phyloP scores from a whole-genome alignment of 2,797 vertebrate genomes.

The Ceyx erithaca region DNA sequence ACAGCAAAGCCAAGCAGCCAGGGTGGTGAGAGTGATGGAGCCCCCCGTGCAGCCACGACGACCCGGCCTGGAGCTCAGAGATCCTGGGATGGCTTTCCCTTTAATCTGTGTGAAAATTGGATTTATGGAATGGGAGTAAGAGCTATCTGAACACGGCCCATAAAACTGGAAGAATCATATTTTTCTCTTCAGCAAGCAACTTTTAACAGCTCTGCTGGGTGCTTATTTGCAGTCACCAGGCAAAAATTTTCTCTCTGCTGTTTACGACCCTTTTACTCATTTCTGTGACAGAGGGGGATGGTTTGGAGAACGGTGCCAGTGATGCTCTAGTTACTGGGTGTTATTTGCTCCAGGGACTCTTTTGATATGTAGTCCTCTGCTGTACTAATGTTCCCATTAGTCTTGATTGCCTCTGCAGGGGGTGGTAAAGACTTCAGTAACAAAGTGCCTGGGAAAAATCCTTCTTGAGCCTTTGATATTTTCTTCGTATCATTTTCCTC shows the following conservation, averaged over 20 bases:
- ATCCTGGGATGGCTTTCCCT: constrained; percentile 2
- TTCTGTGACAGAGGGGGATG: background rate
- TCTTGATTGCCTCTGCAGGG: constrained; percentile 32
- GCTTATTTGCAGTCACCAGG: constrained; percentile 64
- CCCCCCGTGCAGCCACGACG: no score
- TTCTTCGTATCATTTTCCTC: background rate
- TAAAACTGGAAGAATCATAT: constrained; percentile 50
- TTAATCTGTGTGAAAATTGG: constrained; percentile 56
- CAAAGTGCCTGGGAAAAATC: background rate
- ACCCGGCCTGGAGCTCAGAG: background rate
- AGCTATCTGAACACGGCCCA: constrained; percentile 30
- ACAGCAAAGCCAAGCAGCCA: rapidly evolving
- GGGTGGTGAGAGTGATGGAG: no score
- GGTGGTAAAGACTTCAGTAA: background rate
- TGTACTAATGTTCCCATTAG: background rate
- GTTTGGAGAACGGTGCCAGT: background rate
- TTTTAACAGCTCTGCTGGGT: constrained; percentile 69
- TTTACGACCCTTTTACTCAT: constrained; percentile 38
- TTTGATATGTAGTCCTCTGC: background rate
- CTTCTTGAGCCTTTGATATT: background rate
- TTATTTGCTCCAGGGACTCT: background rate
- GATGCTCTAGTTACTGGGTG: background rate
- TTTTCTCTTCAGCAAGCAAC: constrained; percentile 65
- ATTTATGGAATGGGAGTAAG: constrained; percentile 43
- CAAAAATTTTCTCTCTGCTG: constrained; percentile 57